Conservation (phyloP, 1,140 invertebrate species). For the Steinernema feltiae region DNA sequence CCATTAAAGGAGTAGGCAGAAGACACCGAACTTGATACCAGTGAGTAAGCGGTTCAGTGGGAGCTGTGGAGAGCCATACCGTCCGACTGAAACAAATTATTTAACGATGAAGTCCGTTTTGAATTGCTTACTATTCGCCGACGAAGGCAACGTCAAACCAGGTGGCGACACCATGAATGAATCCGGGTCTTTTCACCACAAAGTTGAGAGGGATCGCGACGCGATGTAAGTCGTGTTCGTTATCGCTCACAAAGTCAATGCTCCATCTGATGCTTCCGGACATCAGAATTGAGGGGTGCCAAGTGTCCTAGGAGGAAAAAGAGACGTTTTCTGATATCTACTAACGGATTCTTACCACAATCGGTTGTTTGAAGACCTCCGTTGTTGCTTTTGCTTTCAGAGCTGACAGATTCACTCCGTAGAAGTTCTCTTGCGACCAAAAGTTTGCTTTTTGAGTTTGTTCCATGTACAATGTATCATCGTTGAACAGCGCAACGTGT, state of each 20-base stretch:
- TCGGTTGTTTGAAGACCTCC: slow-evolving; percentile 96
- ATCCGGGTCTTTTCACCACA: slow-evolving; percentile 81
- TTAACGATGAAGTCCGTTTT: background rate
- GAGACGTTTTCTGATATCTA: slow-evolving; percentile 12
- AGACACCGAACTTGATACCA: slow-evolving; percentile 99
- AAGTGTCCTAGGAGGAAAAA: slow-evolving; percentile 77
- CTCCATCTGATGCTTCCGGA: slow-evolving; percentile 86
- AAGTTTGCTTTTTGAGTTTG: slow-evolving; percentile 97
- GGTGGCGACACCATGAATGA: slow-evolving; percentile 93
- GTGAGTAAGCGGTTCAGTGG: slow-evolving; percentile 95
- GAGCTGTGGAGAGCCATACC: slow-evolving; percentile 94
- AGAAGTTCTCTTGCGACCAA: slow-evolving; percentile 96
- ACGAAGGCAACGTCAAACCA: slow-evolving; percentile 99
- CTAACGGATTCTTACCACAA: slow-evolving; percentile 67
- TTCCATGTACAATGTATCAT: slow-evolving; percentile 95
- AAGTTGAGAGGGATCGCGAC: slow-evolving; percentile 93
- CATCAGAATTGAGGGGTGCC: slow-evolving; percentile 94
- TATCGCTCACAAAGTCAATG: slow-evolving; percentile 87
- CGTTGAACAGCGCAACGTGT: slow-evolving; percentile 95
- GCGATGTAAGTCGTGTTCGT: slow-evolving; percentile 86
- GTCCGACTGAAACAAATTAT: slow-evolving; percentile 64
- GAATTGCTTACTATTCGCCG: slow-evolving; percentile 68
- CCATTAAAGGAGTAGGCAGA: slow-evolving; percentile 83
- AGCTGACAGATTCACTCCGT: slow-evolving; percentile 88
- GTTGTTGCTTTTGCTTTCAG: slow-evolving; percentile 83